Evolutionary conservation across 2,888 invertebrate species (phyloP), one percentile per base, ranked within the genome.

Genomic region (Troilus luridus): DNA sequence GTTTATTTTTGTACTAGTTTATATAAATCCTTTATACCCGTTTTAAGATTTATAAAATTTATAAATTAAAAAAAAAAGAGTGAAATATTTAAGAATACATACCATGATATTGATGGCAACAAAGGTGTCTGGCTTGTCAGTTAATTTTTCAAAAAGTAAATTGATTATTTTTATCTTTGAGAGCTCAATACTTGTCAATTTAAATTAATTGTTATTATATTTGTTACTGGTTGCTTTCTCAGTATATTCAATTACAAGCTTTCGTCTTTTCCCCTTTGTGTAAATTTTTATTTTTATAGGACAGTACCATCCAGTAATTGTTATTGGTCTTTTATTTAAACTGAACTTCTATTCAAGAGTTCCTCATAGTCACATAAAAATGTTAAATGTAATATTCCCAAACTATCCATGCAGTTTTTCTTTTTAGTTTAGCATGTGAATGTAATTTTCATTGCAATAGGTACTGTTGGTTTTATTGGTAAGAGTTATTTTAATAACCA

Each of bases 11-110:
- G n/a, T 85, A 85, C 56, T 58, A 85, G 14, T 24, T 56, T 85
- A 56, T 85, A n/a, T 85, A 85, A 85, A 85, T 85, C 85, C 85
- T 85, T 56, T 56, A 58, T n/a, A 85, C 85, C 85, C n/a, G 12
- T 54, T 56, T n/a, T 58, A n/a, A 85, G n/a, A 85, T 85, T 10
- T 58, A 85, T 14, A 1, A 56, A 21, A 11, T n/a, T n/a, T 21
- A 85, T n/a, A 56, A 56, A 85, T 56, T 85, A 56, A 3, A n/a
- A 19, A n/a, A 19, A n/a, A 41, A 67, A 41, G 0, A 77, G 27
- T 77, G 17, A 77, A 77, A 41, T 27, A 17, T 77, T 19, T 27
- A 17, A 77, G 41, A 41, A 77, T 77, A 19, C 17, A 41, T 17
- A 9, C 27, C 41, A 41, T 67, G 14, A 6, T 67, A 27, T 64